Conservation (phyloP, 2,113 vertebrate species). For the Leptosomus discolor region DNA sequence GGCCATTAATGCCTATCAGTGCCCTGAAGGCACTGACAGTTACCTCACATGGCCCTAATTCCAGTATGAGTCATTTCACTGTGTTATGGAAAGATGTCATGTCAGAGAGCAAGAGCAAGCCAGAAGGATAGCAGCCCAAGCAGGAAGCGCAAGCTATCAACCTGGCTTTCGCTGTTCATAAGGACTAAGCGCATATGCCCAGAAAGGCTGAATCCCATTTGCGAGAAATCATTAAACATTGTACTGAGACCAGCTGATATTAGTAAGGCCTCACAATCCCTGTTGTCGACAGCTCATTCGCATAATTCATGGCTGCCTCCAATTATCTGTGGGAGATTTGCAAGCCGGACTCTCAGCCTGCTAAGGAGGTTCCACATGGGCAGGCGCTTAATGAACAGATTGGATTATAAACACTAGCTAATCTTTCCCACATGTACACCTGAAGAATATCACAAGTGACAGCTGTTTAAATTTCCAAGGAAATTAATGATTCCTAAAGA, state of each 20-base stretch:
- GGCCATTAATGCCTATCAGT: no score
- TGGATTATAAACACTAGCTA: slow-evolving; percentile 81
- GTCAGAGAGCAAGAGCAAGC: not conserved
- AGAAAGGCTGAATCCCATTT: slow-evolving; percentile 7
- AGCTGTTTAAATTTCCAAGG: slow-evolving; percentile 84
- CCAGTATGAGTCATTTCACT: not conserved
- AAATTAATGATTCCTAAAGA: slow-evolving; percentile 84
- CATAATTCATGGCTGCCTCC: slow-evolving; percentile 72
- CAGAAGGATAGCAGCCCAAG: not conserved
- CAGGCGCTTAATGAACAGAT: slow-evolving; percentile 79
- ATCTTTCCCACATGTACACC: slow-evolving; percentile 85
- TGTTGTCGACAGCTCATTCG: slow-evolving; percentile 68
- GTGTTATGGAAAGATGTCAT: not conserved
- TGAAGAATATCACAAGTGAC: slow-evolving; percentile 81
- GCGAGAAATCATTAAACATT: slow-evolving; percentile 61
- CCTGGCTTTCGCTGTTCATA: not conserved
- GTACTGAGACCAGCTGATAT: slow-evolving; percentile 72
- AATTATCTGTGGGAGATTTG: slow-evolving; percentile 81
- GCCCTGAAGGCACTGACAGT: not conserved
- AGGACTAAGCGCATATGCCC: not conserved
- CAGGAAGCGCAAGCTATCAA: not conserved
- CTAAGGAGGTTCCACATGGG: slow-evolving; percentile 73
- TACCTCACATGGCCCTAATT: not conserved
- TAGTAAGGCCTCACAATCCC: slow-evolving; percentile 73
- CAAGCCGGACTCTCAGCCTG: slow-evolving; percentile 17